Conservation (phyloP, 2,888 invertebrate species). For the Thumatha senex region DNA sequence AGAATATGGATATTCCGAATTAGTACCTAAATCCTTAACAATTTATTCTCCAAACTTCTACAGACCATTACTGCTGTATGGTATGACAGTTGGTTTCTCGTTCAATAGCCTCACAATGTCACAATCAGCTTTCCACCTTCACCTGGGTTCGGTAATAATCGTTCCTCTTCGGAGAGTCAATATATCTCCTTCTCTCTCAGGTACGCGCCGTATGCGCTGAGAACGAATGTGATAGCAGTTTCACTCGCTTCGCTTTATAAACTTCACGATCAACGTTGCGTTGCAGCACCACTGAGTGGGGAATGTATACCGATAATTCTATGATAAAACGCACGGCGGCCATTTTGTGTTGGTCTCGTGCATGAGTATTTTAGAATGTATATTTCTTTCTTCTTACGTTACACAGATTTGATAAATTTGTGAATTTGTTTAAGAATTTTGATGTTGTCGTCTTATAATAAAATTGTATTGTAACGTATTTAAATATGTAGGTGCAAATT, state of each 20-base stretch:
- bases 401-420: background rate
- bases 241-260: conserved; percentile 41
- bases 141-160: conserved; percentile 51
- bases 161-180: conserved; percentile 27
- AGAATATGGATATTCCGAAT: background rate
- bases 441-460: too few relatives aligned
- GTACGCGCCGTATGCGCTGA: conserved; percentile 17
- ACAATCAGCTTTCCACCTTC: conserved; percentile 63
- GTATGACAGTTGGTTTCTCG: conserved; percentile 32
- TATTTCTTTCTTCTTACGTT: background rate
- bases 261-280: conserved; percentile 38
- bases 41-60: background rate
- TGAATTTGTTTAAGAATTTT: too few relatives aligned
- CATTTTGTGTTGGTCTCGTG: conserved; percentile 52
- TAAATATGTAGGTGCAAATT: too few relatives aligned
- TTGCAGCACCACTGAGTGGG: conserved; percentile 47
- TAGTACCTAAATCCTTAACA: background rate
- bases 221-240: conserved; percentile 41
- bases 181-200: conserved; percentile 42
- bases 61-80: background rate
- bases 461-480: too few relatives aligned
- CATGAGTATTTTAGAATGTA: conserved; percentile 17
- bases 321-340: conserved; percentile 47
- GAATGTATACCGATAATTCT: conserved; percentile 68
- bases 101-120: conserved; percentile 56